Evolutionary conservation across 2,797 vertebrate species (phyloP), one percentile per base, ranked within the genome.

Genomic region (Onychomys leucogaster): DNA sequence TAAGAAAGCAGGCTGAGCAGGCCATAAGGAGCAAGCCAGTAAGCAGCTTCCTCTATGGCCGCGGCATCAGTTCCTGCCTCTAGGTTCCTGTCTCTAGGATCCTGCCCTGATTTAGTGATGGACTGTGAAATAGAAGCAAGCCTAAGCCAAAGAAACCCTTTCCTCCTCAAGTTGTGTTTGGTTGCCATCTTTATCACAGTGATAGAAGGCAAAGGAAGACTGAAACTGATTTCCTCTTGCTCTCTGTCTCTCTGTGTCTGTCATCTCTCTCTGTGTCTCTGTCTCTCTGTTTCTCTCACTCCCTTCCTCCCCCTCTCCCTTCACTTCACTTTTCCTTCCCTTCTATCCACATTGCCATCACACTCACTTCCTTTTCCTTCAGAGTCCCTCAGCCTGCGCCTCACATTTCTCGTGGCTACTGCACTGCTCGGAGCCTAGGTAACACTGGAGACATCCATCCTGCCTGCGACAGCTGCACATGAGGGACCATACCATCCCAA

Each of bases 291-390:
- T 6, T 6, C 13, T 12, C 4, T 12, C 2, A 4, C 16, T 0
- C 3, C 23, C n/a, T 3, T 14, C 3, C 8, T 6, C 5, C 13
- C 11, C 19, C 1, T 0, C 23, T 11, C 11, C 0, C 21, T 21
- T 13, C 34, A 14, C 14, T 14, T 77, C 27, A 11, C 3, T 77
- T 67, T 55, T 17, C 43, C n/a, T 23, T 61, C 69, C 5, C 17
- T 29, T 76, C 71, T 76, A 37, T 46, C 32, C 19, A 32, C 19
- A 8, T 3, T 8, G 6, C 49, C 23, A 32, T 49, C 69, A 21
- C 37, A 17, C 17, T 82, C 55, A 2, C 5, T 6, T n/a, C 0
- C 41, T 14, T 8, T 46, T 34, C 41, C 55, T 21, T 5, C 14
- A 11, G 55, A 91, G 75, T 43, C n/a, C 46, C 0, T 29, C 59